Base-by-base conservation (phyloP, 2,113 vertebrate species). In the Charadrius vociferus region DNA sequence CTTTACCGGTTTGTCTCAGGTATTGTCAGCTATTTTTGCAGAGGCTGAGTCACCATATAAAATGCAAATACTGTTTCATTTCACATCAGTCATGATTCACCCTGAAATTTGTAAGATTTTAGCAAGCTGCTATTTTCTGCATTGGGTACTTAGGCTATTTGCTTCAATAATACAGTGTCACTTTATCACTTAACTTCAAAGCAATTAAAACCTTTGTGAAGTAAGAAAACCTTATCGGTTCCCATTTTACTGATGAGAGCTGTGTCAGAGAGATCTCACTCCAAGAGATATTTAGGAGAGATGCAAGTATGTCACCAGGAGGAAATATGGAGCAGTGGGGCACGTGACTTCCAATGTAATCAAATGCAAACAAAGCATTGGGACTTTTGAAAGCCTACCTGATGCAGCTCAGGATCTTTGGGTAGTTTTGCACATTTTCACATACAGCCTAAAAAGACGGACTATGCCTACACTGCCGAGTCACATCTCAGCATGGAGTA, bases 361-460 rank as follows among this genome's bases (percentile, higher is more conserved):
- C 77, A 59, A 67, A 53, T 3, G 2, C 36, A 63, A 39, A 27
- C 63, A 66, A 27, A 59, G 62, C 93, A 22, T 0, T 0, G 2
- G 73, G 59, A 17, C 29, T 59, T 70, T n/a, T 32, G 10, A 70
- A 37, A 14, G 26, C 26, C 55, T 0, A 2, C 19, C 41, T 21
- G 49, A 2, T 21, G 29, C 53, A 55, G 37, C 53, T 32, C 5
- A 1, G 59, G n/a, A 8, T 41, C 73, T 50, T 34, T 1, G 29
- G 29, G n/a, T 2, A 19, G n/a, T 37, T 59, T 8, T 45, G 37
- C 77, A 39, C 27, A 5, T 50, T 83, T 86, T 14, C 84, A 50
- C 18, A 32, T 2, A 1, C 1, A 81, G 30, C n/a, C 55, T 65
- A 26, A 2, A 47, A 50, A 14, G 32, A 8, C 0, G 1, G 49